These are phyloP conservation scores for Cirrhinus mrigala DNA, from an alignment of 2,797 vertebrate genomes.

Conservation along the genomic window DNA sequence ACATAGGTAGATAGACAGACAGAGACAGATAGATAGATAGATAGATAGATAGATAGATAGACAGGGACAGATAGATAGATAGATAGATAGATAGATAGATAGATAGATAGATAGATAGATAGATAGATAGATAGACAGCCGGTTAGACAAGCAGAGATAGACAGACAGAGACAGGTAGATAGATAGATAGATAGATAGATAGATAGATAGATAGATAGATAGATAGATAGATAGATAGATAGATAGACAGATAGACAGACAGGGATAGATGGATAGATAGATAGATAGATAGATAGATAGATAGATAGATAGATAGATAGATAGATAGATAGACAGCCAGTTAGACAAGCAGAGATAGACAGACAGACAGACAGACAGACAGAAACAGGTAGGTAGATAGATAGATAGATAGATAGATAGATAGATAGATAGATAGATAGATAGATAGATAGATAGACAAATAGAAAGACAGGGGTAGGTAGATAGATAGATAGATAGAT, in stretches of 20 bases:
- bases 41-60: background rate
- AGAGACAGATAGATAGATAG: no score
- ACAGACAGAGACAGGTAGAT: background rate
- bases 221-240: background rate
- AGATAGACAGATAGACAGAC: background rate
- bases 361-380: background rate
- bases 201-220: background rate
- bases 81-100: background rate
- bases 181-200: fast-evolving
- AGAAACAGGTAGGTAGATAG: background rate
- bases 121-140: background rate
- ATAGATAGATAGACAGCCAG: fast-evolving
- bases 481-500: background rate
- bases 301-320: no score
- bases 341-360: background rate
- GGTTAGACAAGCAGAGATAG: fast-evolving
- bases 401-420: background rate
- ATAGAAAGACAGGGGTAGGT: background rate
- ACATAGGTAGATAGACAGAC: background rate
- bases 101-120: background rate
- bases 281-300: fast-evolving
- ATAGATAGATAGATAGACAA: fast-evolving
- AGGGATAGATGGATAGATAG: background rate
- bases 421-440: background rate
- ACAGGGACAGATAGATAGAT: background rate